phyloP scores from a whole-genome alignment of 30 jellyfish, hydroid and myxozoan genomes.

The Aurelia sp. region DNA sequence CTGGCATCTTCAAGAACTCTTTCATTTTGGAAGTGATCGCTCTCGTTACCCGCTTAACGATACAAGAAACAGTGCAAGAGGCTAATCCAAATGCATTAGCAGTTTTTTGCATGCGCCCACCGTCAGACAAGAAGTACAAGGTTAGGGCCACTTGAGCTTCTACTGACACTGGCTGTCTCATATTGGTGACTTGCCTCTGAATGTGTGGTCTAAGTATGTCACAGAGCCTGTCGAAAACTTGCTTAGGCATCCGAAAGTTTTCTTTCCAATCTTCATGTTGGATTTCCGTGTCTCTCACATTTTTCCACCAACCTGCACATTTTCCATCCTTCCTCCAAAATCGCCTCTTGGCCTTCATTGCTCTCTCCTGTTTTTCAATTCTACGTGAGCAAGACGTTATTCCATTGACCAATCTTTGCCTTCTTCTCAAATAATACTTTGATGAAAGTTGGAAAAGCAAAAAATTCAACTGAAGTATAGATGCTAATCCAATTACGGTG shows the following conservation, averaged over 20 bases:
- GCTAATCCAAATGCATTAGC: conserved; percentile 56
- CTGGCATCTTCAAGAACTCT: conserved; percentile 1
- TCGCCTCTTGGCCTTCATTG: too few relatives aligned
- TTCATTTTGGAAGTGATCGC: too few relatives aligned
- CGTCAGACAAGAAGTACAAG: conserved; percentile 51
- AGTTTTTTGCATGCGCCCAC: conserved; percentile 57
- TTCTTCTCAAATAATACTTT: too few relatives aligned
- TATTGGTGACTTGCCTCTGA: neutral
- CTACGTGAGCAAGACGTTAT: too few relatives aligned
- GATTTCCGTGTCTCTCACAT: too few relatives aligned
- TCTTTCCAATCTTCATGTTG: conserved; percentile 15
- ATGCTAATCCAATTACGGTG: too few relatives aligned
- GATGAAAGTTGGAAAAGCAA: too few relatives aligned
- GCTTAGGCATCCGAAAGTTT: conserved; percentile 29
- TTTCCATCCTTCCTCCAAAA: too few relatives aligned
- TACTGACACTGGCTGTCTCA: conserved; percentile 38
- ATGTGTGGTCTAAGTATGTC: conserved; percentile 13
- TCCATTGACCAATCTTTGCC: too few relatives aligned
- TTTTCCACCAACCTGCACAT: too few relatives aligned
- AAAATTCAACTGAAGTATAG: too few relatives aligned
- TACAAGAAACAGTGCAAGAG: conserved; percentile 5
- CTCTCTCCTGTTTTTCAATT: too few relatives aligned
- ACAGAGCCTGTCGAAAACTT: neutral
- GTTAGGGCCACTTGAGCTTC: conserved; percentile 56
- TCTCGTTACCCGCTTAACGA: neutral